Evolutionary conservation across 2,797 vertebrate genomes (phyloP).

Genomic region (Vespertilio murinus): DNA sequence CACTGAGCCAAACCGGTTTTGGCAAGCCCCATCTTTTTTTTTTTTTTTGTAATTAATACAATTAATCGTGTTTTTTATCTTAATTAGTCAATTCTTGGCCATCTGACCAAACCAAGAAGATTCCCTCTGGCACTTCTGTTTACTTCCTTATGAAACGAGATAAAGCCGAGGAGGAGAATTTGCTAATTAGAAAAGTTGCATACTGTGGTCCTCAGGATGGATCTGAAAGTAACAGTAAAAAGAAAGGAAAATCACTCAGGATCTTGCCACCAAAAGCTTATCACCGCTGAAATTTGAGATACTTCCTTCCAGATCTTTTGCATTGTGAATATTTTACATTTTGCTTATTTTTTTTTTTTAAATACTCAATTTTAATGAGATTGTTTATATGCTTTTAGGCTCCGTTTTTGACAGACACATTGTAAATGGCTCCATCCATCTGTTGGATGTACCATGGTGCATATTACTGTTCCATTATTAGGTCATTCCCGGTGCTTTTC

Average conservation of each 20-base stretch:
- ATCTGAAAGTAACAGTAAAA: background rate
- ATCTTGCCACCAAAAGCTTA: background rate
- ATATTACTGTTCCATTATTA: background rate
- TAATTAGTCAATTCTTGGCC: background rate
- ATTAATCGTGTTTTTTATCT: background rate
- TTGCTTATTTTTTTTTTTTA: no score
- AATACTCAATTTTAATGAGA: background rate
- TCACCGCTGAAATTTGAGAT: background rate
- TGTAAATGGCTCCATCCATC: background rate
- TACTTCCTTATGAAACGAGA: background rate
- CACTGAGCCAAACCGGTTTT: no score
- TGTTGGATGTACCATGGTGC: background rate
- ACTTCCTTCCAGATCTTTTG: background rate
- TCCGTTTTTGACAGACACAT: background rate
- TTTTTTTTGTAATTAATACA: background rate
- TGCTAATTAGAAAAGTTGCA: background rate
- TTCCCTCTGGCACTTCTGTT: background rate
- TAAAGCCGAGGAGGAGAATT: background rate
- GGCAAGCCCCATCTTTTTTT: background rate
- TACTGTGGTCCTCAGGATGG: background rate
- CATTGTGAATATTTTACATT: slow-evolving; percentile 17
- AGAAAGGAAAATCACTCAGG: background rate
- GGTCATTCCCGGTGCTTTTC: background rate
- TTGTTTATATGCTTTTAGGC: background rate
- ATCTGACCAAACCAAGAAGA: background rate